Evolutionary conservation across 2,888 invertebrate genomes (phyloP).

Genomic region (Cartodere bifasciata): DNA sequence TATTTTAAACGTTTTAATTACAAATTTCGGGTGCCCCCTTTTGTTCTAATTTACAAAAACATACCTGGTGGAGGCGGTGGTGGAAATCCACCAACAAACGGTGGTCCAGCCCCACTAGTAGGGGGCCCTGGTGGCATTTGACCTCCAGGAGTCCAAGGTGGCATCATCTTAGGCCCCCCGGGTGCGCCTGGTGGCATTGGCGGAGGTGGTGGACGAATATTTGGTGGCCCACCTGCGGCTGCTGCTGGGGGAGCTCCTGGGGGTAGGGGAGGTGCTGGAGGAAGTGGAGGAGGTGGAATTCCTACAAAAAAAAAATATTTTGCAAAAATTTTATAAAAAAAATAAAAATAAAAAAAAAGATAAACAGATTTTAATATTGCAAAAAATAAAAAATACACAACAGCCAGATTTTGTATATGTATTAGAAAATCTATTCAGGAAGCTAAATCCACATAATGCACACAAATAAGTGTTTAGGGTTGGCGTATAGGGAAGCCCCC

Average conservation of each 20-base stretch:
- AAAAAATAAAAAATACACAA: too few relatives aligned
- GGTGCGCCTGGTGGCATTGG: constrained; percentile 26
- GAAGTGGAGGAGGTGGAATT: constrained; percentile 48
- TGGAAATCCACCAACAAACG: constrained; percentile 29
- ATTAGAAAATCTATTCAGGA: too few relatives aligned
- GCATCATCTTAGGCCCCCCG: constrained; percentile 20
- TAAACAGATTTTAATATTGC: too few relatives aligned
- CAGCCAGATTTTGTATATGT: too few relatives aligned
- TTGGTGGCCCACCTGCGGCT: constrained; percentile 11
- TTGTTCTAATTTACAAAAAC: constrained; percentile 26
- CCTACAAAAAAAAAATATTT: too few relatives aligned
- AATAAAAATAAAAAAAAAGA: too few relatives aligned
- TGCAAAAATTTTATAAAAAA: too few relatives aligned
- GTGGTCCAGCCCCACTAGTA: constrained; percentile 16
- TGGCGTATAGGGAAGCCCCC: too few relatives aligned
- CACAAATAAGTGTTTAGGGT: too few relatives aligned
- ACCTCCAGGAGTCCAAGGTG: constrained; percentile 25
- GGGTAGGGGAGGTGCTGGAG: constrained; percentile 53
- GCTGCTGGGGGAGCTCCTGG: constrained; percentile 40
- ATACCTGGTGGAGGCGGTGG: constrained; percentile 35
- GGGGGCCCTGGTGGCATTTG: constrained; percentile 30
- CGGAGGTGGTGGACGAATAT: constrained; percentile 31
- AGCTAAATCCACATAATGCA: too few relatives aligned
- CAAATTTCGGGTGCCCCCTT: constrained; percentile 28
- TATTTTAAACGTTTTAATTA: too few relatives aligned